Evolutionary conservation across 2,113 vertebrate genomes (phyloP).

Genomic region (Recurvirostra avosetta): DNA sequence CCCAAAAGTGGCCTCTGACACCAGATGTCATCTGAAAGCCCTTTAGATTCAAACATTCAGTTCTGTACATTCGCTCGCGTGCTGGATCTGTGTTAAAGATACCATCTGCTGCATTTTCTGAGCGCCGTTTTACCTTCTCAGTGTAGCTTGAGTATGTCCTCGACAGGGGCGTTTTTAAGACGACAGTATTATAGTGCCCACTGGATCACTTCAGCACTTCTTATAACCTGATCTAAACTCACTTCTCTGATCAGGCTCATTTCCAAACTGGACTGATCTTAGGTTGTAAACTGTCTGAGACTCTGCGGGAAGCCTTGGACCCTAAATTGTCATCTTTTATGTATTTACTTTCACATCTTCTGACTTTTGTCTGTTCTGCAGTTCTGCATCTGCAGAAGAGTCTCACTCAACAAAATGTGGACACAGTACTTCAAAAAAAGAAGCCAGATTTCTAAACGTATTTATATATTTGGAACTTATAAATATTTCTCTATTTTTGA

Average conservation of each 20-base stretch:
- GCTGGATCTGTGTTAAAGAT: not conserved
- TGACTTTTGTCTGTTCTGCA: not conserved
- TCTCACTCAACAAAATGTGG: not conserved
- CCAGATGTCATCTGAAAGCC: not conserved
- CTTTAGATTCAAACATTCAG: not conserved
- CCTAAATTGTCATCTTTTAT: not conserved
- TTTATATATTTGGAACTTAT: not conserved
- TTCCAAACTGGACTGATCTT: not conserved
- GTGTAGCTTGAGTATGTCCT: not conserved
- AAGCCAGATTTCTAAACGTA: not conserved
- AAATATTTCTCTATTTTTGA: not conserved
- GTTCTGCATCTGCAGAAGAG: not conserved
- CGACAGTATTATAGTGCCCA: not conserved
- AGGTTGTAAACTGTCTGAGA: not conserved
- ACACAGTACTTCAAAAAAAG: not conserved
- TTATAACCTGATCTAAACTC: not conserved
- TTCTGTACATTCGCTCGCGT: not conserved
- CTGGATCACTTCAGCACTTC: not conserved
- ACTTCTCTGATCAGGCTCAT: not conserved
- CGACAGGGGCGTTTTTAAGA: not conserved
- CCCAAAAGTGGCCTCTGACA: not conserved
- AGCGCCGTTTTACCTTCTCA: not conserved
- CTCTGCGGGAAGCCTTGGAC: not conserved
- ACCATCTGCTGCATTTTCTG: not conserved
- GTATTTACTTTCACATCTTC: not conserved